Percentiles rank a stretch among this genome's conserved stretches.
These are phyloP conservation scores for Electrophaes corylata DNA, from an alignment of 2,888 invertebrate species.

Conservation along the genomic window DNA sequence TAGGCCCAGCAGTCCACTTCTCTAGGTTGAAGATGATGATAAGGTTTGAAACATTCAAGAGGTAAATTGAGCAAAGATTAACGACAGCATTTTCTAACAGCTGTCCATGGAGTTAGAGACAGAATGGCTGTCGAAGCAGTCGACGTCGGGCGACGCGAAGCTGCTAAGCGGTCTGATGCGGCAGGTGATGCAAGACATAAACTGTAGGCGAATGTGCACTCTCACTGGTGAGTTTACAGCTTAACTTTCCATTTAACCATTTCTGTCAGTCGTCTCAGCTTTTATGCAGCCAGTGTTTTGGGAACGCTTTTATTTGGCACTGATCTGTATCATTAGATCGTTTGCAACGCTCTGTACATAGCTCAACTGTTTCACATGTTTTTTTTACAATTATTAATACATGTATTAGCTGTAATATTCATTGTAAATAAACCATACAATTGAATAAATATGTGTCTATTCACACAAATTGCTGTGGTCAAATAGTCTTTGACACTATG, in stretches of 20 bases:
- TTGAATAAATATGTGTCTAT: conserved; percentile 37
- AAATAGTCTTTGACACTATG: conserved; percentile 31
- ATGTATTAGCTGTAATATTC: no score
- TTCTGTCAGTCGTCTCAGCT: no score
- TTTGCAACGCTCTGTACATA: no score
- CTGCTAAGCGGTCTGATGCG: conserved; percentile 85
- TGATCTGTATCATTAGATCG: no score
- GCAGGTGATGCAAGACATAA: conserved; percentile 89
- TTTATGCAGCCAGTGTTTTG: no score
- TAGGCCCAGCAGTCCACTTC: neutral
- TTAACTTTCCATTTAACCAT: neutral
- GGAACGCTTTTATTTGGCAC: no score
- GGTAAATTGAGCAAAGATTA: neutral
- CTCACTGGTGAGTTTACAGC: conserved; percentile 80
- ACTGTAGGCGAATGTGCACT: conserved; percentile 88
- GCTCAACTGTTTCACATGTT: no score
- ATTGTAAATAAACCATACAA: no score
- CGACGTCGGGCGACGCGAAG: conserved; percentile 77
- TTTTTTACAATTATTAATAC: no score
- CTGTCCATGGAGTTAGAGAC: conserved; percentile 89
- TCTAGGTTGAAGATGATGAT: neutral
- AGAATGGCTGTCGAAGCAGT: conserved; percentile 88
- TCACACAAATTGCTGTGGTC: conserved; percentile 31
- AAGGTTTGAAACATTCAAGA: neutral
- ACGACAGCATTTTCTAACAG: conserved; percentile 55